Evolutionary conservation across 2,797 vertebrate genomes (phyloP).

Genomic region (Acanthornis magna): DNA sequence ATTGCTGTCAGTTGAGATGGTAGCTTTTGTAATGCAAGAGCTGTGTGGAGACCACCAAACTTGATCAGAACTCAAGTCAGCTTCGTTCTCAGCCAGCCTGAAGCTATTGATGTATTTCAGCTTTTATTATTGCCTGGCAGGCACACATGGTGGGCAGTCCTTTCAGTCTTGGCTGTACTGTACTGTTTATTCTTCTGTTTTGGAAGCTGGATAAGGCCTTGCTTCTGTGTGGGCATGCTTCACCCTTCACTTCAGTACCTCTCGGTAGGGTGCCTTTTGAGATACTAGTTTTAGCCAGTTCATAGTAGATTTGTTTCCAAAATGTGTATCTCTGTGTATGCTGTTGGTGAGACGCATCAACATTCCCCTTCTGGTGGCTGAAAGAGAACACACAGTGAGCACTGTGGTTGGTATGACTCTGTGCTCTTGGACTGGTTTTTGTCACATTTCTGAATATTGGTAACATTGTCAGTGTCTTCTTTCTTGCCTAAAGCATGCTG

Average conservation of each 20-base stretch:
- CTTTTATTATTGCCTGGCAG: not conserved
- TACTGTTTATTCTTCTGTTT: slow-evolving; percentile 1
- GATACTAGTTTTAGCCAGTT: not conserved
- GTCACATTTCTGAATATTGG: not conserved
- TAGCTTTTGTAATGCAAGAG: not conserved
- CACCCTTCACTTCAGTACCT: not conserved
- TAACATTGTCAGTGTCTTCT: not conserved
- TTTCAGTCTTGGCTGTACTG: not conserved
- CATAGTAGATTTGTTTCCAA: not conserved
- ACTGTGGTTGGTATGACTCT: not conserved
- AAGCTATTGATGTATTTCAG: not conserved
- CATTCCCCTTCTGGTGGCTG: not conserved
- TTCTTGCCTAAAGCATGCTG: not conserved
- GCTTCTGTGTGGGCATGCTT: not conserved
- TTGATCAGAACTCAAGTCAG: not conserved
- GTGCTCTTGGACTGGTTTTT: not conserved
- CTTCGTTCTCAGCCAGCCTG: not conserved
- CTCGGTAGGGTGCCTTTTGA: not conserved
- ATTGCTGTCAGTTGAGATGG: not conserved
- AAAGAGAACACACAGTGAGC: not conserved
- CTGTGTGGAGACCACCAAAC: not conserved
- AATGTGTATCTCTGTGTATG: not conserved
- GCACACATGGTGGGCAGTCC: not conserved
- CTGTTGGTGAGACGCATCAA: not conserved
- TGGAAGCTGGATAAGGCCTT: not conserved